These are phyloP conservation scores for Schizotus pectinicornis DNA, from an alignment of 2,888 invertebrate species.

Conservation along the genomic window DNA sequence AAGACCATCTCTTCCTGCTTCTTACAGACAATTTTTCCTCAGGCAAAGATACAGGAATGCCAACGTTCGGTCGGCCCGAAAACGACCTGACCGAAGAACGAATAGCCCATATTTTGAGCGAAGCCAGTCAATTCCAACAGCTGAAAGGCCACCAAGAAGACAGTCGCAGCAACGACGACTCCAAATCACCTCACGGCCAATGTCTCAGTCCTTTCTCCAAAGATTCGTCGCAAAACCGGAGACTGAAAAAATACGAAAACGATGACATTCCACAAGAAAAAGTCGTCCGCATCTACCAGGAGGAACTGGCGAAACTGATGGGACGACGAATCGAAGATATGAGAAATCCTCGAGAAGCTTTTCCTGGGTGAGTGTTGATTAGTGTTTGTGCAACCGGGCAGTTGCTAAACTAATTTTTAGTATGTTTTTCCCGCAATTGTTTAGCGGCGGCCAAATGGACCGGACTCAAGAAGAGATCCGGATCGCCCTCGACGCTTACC, in stretches of 20 bases:
- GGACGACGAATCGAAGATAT: slow-evolving; percentile 77
- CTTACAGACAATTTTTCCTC: slow-evolving; percentile 62
- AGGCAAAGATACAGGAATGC: slow-evolving; percentile 85
- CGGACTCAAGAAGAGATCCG: slow-evolving; percentile 87
- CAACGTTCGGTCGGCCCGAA: slow-evolving; percentile 76
- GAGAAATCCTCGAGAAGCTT: slow-evolving; percentile 77
- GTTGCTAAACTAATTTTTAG: slow-evolving; percentile 56
- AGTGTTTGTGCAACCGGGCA: background rate
- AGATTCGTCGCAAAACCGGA: slow-evolving; percentile 74
- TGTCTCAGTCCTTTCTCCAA: slow-evolving; percentile 84
- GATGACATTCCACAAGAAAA: slow-evolving; percentile 97
- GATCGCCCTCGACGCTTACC: slow-evolving; percentile 89
- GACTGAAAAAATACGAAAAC: slow-evolving; percentile 86
- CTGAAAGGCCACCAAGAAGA: slow-evolving; percentile 72
- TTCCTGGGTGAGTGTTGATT: slow-evolving; percentile 71
- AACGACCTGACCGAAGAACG: slow-evolving; percentile 86
- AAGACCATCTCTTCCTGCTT: slow-evolving; percentile 28
- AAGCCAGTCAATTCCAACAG: slow-evolving; percentile 79
- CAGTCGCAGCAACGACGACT: slow-evolving; percentile 81
- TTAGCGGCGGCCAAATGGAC: slow-evolving; percentile 67
- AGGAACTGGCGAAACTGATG: slow-evolving; percentile 93
- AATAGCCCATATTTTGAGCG: slow-evolving; percentile 90
- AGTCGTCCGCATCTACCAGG: slow-evolving; percentile 92
- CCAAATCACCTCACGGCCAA: slow-evolving; percentile 79
- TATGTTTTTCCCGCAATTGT: slow-evolving; percentile 85